Evolutionary conservation across 1,140 invertebrate species (phyloP).

Genomic region (Papilio polyxenes): DNA sequence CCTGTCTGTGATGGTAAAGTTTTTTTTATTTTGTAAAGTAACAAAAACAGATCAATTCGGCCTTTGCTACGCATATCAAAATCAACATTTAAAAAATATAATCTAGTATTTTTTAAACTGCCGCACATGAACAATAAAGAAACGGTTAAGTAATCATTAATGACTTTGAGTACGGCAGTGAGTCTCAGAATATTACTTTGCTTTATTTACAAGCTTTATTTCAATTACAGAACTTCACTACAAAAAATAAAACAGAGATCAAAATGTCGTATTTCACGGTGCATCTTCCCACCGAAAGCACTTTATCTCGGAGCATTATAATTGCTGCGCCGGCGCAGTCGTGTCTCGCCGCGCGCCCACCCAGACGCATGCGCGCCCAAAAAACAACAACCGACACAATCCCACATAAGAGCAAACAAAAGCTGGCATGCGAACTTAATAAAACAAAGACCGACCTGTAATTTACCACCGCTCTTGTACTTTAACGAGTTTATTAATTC

Average conservation of each 20-base stretch:
- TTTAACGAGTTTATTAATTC: slow-evolving; percentile 80
- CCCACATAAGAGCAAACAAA: slow-evolving; percentile 76
- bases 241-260: slow-evolving; percentile 53
- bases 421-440: slow-evolving; percentile 74
- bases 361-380: slow-evolving; percentile 67
- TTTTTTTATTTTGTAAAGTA: slow-evolving; percentile 32
- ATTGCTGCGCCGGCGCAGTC: slow-evolving; percentile 69
- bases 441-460: slow-evolving; percentile 71
- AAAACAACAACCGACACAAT: slow-evolving; percentile 74
- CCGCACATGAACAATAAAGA: neutral
- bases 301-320: slow-evolving; percentile 62
- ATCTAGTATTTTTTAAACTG: too few relatives aligned
- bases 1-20: slow-evolving; percentile 85
- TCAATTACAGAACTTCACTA: slow-evolving; percentile 36
- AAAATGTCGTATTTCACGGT: slow-evolving; percentile 69
- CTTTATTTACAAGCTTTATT: neutral
- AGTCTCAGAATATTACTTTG: neutral
- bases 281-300: slow-evolving; percentile 64
- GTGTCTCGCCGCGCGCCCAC: slow-evolving; percentile 73
- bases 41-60: neutral
- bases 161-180: neutral
- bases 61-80: neutral
- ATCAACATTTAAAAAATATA: neutral
- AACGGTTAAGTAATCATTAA: neutral
- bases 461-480: slow-evolving; percentile 75